Evolutionary conservation across 1,140 invertebrate species (phyloP).

Genomic region (Elysia chlorotica): DNA sequence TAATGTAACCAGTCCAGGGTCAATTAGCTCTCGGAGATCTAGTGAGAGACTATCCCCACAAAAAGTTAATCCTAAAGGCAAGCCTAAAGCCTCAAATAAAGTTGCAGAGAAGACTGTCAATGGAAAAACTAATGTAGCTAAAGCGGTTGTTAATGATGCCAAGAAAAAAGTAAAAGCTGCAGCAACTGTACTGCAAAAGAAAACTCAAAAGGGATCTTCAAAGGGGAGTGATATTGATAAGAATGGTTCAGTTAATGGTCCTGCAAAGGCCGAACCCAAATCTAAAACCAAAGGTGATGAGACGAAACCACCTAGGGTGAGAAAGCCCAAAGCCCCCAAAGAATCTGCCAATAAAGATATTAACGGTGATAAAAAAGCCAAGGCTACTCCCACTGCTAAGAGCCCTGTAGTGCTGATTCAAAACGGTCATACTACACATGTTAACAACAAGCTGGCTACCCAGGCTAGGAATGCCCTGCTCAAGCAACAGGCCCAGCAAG

Average conservation of each 20-base stretch:
- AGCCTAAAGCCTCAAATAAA: conserved; percentile 6
- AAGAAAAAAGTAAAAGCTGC: conserved; percentile 16
- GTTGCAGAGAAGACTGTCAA: background rate
- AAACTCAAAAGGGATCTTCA: conserved; percentile 23
- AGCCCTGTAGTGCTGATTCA: too few species aligned
- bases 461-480: conserved; percentile 22
- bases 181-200: background rate
- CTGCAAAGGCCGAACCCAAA: background rate
- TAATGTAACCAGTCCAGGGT: background rate
- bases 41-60: background rate
- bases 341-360: conserved; percentile 24
- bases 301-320: background rate
- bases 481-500: conserved; percentile 12
- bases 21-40: background rate
- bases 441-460: conserved; percentile 9
- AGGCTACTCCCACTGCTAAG: too few species aligned
- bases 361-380: background rate
- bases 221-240: too few species aligned
- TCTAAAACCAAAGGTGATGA: background rate
- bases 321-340: background rate
- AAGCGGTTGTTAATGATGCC: background rate
- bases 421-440: conserved; percentile 15
- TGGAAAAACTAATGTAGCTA: background rate
- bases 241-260: too few species aligned
- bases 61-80: background rate